Percentiles rank a stretch among this genome's conserved stretches.
Conservation (phyloP, 2,888 invertebrate species). For the Sinhomidia bicolor region DNA sequence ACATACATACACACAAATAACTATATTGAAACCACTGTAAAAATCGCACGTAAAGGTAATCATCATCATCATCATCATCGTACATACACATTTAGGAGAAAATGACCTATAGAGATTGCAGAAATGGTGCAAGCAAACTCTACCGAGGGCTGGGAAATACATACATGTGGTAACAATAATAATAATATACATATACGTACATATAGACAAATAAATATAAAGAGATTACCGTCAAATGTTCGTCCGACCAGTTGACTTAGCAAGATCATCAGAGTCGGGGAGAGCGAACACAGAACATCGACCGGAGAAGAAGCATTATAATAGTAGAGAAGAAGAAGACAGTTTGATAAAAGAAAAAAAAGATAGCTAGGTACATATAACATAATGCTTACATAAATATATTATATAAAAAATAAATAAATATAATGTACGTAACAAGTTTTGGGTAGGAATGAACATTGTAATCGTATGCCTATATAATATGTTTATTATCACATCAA, state of each 20-base stretch:
- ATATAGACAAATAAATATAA: neutral
- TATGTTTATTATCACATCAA: constrained; percentile 6
- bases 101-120: constrained; percentile 39
- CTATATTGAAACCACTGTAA: neutral
- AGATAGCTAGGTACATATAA: neutral
- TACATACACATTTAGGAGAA: neutral
- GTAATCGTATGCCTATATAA: neutral
- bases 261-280: neutral
- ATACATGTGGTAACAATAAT: neutral
- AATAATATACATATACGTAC: neutral
- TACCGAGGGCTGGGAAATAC: neutral
- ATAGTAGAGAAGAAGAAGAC: constrained; percentile 16
- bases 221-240: constrained; percentile 55
- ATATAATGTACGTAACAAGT: too few species aligned
- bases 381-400: neutral
- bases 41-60: constrained; percentile 1
- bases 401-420: too few species aligned
- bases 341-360: neutral
- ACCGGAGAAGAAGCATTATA: too few species aligned
- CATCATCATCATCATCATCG: neutral
- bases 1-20: too few species aligned
- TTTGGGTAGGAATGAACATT: neutral
- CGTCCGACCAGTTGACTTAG: constrained; percentile 59
- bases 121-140: constrained; percentile 26
- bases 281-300: constrained; percentile 43